Base-by-base conservation (phyloP, 2,113 vertebrate species). In the Bufo bufo region DNA sequence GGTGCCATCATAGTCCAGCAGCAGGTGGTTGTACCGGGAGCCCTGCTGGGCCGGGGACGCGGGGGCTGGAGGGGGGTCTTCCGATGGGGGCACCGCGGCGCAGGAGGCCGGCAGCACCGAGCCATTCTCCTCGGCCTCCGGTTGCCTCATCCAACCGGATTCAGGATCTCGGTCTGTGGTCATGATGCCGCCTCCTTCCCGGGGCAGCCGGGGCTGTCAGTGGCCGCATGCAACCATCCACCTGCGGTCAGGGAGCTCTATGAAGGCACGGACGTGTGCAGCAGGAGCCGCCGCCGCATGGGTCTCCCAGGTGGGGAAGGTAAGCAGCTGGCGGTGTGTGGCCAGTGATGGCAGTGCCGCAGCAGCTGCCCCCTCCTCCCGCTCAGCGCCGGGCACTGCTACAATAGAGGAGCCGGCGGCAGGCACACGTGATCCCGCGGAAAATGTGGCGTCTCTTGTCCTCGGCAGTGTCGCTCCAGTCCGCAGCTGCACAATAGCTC, bases 1-100 rank as follows among this genome's bases (percentile, higher is more conserved):
- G n/a, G 95, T 97, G 78, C 95, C 94, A 89, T 99, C 98, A 83
- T 97, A 95, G 94, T 96, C 97, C 90, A 96, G 94, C n/a, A 99
- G 95, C 92, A 97, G 91, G 54, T 93, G 93, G 91, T 93, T 95
- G 80, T 93, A 93, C 56, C 91, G 92, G 1, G 92, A 87, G 47
- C 91, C 89, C n/a, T 79, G 87, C 86, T 87, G 71, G 81, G 65
- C 84, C 84, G 89, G 91, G 88, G 89, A 89, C 79, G 56, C 19
- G 90, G 88, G 92, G 65, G 85, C 61, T 59, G 82, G 75, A 47
- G 90, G 79, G 2, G 23, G 10, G n/a, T 79, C 74, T 63, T 90
- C 83, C n/a, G 90, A 52, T 9, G 65, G 1, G 78, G 77, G 56
- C 86, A 83, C 90, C 87, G 92, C 88, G 77, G 89, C 84, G 33